These are phyloP conservation scores for Hermatobates lingyangjiaoensis DNA, from an alignment of 1,140 invertebrate species.

Conservation along the genomic window DNA sequence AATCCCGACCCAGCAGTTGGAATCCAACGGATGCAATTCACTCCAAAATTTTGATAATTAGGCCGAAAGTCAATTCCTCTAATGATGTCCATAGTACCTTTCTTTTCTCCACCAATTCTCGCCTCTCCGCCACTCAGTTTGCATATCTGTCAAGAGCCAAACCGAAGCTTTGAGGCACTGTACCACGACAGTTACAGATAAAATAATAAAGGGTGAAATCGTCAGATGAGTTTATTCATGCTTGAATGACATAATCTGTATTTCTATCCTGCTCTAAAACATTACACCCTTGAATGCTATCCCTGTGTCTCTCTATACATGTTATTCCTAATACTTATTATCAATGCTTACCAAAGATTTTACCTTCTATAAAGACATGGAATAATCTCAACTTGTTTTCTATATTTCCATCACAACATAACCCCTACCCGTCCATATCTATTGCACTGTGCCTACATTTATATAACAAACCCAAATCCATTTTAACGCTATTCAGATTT, in stretches of 20 bases:
- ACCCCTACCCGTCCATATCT: no score
- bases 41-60: conserved; percentile 40
- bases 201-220: background rate
- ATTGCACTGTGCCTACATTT: no score
- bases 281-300: no score
- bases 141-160: conserved; percentile 21
- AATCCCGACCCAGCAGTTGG: conserved; percentile 62
- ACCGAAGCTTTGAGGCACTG: background rate
- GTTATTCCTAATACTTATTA: no score
- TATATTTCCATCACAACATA: no score
- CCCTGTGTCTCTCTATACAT: no score
- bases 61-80: conserved; percentile 36
- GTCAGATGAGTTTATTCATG: background rate
- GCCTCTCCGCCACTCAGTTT: conserved; percentile 21
- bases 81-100: conserved; percentile 31
- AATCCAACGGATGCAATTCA: conserved; percentile 70
- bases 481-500: no score
- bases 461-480: no score
- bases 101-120: conserved; percentile 16
- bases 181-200: background rate
- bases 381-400: no score
- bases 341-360: no score
- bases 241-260: background rate
- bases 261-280: no score
- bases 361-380: no score